Base-by-base conservation (phyloP, 2,888 invertebrate species). In the Molanna angustata region DNA sequence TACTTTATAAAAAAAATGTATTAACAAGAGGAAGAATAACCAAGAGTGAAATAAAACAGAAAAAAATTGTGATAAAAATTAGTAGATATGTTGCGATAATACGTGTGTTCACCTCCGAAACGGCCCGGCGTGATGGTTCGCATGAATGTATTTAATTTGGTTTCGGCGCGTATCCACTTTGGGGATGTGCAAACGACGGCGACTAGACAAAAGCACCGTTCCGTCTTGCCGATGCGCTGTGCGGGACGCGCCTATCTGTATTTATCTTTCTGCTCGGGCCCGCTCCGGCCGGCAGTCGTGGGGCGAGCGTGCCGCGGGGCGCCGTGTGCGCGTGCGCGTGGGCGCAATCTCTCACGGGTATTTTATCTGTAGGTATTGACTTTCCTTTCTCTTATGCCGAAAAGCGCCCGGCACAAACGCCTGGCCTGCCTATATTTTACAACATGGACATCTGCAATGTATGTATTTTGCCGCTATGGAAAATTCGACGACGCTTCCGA, bases 301-400 rank as follows among this genome's bases (percentile, higher is more conserved):
- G 14, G 46, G 46, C 35, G 22, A 40, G n/a, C 33, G 39, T 41
- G 16, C 31, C 17, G 16, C 32, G 20, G 17, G 40, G 35, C 20
- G 21, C 50, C 4, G 11, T 32, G n/a, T 21, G 53, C 53, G 53
- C 53, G 39, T 13, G 53, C 53, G 53, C 31, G 39, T 14, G 27
- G 42, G 48, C 44, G 53, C 48, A 53, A 32, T 43, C 48, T 49
- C 42, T 53, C 48, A 16, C 33, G 31, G 39, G 22, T 19, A 27
- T 43, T 48, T 53, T 44, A 44, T 45, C 39, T 46, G 48, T 14
- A 43, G 6, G 43, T 53, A 53, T 53, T 53, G 53, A 53, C 53
- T 53, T 48, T 48, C 53, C 39, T 31, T 17, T 31, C 13, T 46
- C 13, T 33, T 37, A 20, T 14, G 22, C 33, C 37, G 44, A 31